These are phyloP conservation scores for Polypterus bichir DNA, from an alignment of 2,113 vertebrate species.

Conservation along the genomic window DNA sequence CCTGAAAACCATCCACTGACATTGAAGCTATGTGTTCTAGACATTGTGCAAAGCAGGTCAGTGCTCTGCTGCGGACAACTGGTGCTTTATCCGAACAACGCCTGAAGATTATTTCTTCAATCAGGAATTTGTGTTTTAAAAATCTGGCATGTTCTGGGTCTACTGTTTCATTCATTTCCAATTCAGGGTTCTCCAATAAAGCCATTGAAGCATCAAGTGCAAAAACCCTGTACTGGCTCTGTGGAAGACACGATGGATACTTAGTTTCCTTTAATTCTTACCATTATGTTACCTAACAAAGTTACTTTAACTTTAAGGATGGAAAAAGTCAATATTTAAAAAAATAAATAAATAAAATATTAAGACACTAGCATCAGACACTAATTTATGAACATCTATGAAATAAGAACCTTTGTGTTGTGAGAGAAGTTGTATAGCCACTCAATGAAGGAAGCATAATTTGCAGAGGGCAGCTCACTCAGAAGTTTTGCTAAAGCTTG, in stretches of 20 bases:
- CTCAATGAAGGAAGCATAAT: slow-evolving; percentile 66
- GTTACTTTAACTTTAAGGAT: too few relatives aligned
- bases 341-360: too few relatives aligned
- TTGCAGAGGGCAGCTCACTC: slow-evolving; percentile 41
- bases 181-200: slow-evolving; percentile 65
- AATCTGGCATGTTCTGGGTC: slow-evolving; percentile 43
- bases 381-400: slow-evolving; percentile 7
- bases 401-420: slow-evolving; percentile 51
- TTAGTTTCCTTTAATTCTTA: too few relatives aligned
- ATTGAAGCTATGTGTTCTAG: slow-evolving; percentile 51
- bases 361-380: too few relatives aligned
- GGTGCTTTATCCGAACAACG: slow-evolving; percentile 66
- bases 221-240: slow-evolving; percentile 72
- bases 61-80: slow-evolving; percentile 64
- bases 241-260: slow-evolving; percentile 4
- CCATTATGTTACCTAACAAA: too few relatives aligned
- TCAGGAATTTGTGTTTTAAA: slow-evolving; percentile 68
- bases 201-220: slow-evolving; percentile 76
- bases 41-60: slow-evolving; percentile 71
- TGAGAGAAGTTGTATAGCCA: slow-evolving; percentile 71
- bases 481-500: slow-evolving; percentile 63
- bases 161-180: slow-evolving; percentile 32
- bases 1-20: slow-evolving; percentile 46
- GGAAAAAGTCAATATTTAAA: too few relatives aligned
- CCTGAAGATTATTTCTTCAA: slow-evolving; percentile 69